Evolutionary conservation across 1,140 invertebrate genomes (phyloP).

Genomic region (Drosophila littoralis): DNA sequence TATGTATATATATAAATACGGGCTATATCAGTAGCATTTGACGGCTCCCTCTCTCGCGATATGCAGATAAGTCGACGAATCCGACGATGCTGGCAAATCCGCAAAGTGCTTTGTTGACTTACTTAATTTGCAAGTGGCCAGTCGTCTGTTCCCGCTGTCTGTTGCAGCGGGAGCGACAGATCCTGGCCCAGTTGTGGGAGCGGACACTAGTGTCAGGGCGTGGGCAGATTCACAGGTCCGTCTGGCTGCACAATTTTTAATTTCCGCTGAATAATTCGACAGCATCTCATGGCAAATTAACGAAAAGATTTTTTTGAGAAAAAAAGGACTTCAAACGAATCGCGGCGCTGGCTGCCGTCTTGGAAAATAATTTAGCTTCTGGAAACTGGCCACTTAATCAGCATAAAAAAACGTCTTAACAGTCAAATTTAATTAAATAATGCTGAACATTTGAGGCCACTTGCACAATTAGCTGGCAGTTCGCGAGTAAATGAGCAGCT

Average conservation of each 20-base stretch:
- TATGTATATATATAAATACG: slow-evolving; percentile 17
- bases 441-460: slow-evolving; percentile 66
- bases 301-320: slow-evolving; percentile 11
- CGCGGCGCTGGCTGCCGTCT: slow-evolving; percentile 14
- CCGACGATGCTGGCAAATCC: slow-evolving; percentile 63
- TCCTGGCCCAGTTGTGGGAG: slow-evolving; percentile 8
- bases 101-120: slow-evolving; percentile 83
- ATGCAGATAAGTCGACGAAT: slow-evolving; percentile 71
- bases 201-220: neutral
- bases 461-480: slow-evolving; percentile 72
- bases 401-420: slow-evolving; percentile 57
- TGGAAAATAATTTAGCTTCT: slow-evolving; percentile 23
- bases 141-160: neutral
- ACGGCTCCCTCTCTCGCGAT: slow-evolving; percentile 21
- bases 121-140: slow-evolving; percentile 78
- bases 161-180: neutral
- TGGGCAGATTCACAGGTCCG: slow-evolving; percentile 3
- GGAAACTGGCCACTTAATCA: slow-evolving; percentile 69
- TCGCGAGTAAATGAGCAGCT: slow-evolving; percentile 66
- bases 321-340: slow-evolving; percentile 60
- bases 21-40: slow-evolving; percentile 58
- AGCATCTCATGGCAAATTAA: slow-evolving; percentile 48
- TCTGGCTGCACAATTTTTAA: slow-evolving; percentile 66
- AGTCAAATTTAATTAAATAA: slow-evolving; percentile 79
- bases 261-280: slow-evolving; percentile 61